Conservation (phyloP, 1,140 invertebrate genomes). For the Thereuonema tuberculata region DNA sequence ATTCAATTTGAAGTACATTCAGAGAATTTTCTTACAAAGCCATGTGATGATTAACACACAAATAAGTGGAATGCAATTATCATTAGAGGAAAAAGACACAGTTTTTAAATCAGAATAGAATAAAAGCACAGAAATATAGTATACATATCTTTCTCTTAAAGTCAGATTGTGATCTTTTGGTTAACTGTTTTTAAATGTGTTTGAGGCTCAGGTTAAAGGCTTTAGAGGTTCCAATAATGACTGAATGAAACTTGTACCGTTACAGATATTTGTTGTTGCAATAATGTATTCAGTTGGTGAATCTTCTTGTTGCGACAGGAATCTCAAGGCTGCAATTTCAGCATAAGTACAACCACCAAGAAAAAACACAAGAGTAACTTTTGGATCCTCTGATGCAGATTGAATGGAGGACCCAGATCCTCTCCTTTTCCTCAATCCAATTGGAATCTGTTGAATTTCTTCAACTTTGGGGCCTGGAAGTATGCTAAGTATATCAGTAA, state of each 20-base stretch:
- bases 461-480: constrained; percentile 46
- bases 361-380: constrained; percentile 82
- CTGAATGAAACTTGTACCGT: constrained; percentile 70
- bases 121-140: no score
- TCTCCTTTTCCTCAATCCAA: constrained; percentile 26
- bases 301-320: constrained; percentile 82
- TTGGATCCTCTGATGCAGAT: constrained; percentile 32
- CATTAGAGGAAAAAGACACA: no score
- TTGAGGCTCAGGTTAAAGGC: no score
- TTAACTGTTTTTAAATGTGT: no score
- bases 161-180: no score
- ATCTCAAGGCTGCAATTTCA: constrained; percentile 82
- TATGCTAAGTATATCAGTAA: constrained; percentile 48
- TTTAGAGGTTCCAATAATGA: constrained; percentile 54
- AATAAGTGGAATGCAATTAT: no score
- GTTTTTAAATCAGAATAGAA: no score
- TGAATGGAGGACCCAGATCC: constrained; percentile 31
- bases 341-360: constrained; percentile 93
- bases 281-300: constrained; percentile 82
- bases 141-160: no score
- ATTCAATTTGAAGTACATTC: no score
- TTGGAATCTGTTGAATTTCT: constrained; percentile 37
- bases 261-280: constrained; percentile 83
- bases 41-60: no score
- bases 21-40: no score